Base-by-base conservation (phyloP, 2,797 vertebrate genomes). In the Esox lucius region DNA sequence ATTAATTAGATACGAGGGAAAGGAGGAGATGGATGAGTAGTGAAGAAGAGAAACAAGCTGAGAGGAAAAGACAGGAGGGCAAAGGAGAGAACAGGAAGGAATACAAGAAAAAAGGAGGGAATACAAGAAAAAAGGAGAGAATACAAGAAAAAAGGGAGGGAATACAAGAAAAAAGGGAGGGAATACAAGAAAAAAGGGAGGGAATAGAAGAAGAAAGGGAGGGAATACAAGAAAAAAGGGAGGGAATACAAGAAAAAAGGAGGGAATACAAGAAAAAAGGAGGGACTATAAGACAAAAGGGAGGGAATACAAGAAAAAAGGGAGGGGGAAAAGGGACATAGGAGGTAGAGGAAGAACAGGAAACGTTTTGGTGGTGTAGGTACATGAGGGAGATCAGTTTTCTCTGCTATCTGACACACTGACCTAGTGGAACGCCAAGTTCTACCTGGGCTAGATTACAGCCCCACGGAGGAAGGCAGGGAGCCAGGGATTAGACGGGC, bases 381-480 rank as follows among this genome's bases (percentile, higher is more conserved):
- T 19, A 48, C 5, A 13, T 75, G 76, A 68, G 62, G 71, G 74
- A 77, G 6, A 68, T 48, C 13, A 22, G 9, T n/a, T 84, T 80
- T 72, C 56, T 39, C 75, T 75, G 80, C 33, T 68, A 53, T 81
- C 80, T 91, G 91, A 90, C 91, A 92, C 79, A 92, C 84, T 94
- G 88, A 92, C 91, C 91, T 70, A 84, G 82, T 90, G 89, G 90
- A 70, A 77, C 79, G 82, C 86, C 78, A 80, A 75, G 75, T 75
- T 17, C 67, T 73, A 70, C 67, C 76, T 70, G 67, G 70, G 78
- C 75, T 78, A 90, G 85, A 88, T 90, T 88, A 81, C 75, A 73
- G 84, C 81, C 81, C 87, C 83, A 85, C 85, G 91, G 74, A 15
- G 19, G 53, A 28, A 42, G 73, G 79, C n/a, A 74, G 73, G 24